Evolutionary conservation across 2,113 vertebrate species (phyloP), one percentile per base, ranked within the genome.

Genomic region (Heterocephalus glaber): DNA sequence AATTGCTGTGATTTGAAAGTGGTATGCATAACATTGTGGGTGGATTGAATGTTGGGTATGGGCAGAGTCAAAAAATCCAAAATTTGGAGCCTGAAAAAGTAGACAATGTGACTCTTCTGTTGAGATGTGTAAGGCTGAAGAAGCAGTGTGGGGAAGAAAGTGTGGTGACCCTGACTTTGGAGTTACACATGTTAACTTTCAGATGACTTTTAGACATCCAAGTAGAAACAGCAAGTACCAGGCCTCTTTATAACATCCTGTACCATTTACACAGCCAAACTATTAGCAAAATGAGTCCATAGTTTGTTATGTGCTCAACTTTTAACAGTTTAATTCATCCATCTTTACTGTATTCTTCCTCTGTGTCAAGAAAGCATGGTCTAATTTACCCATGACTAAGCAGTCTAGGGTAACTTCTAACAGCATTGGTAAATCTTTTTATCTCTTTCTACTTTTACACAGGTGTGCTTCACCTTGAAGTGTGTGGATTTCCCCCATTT

Each of bases 51-150:
- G 24, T 56, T 30, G 5, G 3, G 41, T 70, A 22, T 54, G 41
- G n/a, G 28, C 2, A 61, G 41, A 74, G 28, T 76, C 13, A 87
- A 76, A 76, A 87, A 49, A 12, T n/a, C 44, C 35, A 68, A 70
- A 47, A 22, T 85, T 84, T 79, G 89, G n/a, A 96, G 26, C 61
- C 44, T 81, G 24, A 86, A 38, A 95, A 86, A 26, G 30, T 81
- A 54, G 22, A 49, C 85, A 49, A 17, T 22, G 13, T 47, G 7
- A 1, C 2, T 61, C 12, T 24, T 56, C 35, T 72, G 26, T 35
- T 72, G 79, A 89, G 3, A 92, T 86, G 16, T 70, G 12, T 41
- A 74, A 81, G 35, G 28, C 22, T 65, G 11, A 86, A 61, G 56
- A 68, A 86, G 20, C 35, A 30, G 26, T 80, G 33, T 12, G 61